Evolutionary conservation across 92 coral and sea anemone genomes (phyloP).

Genomic region (Palythoa heliodiscus): DNA sequence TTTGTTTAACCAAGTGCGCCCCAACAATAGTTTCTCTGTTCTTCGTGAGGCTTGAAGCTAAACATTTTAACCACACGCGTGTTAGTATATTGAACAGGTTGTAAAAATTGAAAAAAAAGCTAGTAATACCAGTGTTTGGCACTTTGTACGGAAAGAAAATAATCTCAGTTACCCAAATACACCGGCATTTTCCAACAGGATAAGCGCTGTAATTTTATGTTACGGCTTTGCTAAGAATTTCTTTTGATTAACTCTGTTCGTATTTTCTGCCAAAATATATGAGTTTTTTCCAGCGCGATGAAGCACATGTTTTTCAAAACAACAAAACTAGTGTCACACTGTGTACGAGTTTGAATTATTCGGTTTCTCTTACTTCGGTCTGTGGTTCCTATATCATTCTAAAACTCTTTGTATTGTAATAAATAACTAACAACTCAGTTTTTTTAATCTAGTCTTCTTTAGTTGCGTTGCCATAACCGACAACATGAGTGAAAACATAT

Average conservation of each 20-base stretch:
- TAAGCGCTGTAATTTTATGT: no score
- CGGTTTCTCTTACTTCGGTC: no score
- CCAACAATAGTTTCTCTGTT: constrained; percentile 10
- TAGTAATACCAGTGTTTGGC: neutral
- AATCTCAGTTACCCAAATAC: neutral
- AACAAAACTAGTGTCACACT: neutral
- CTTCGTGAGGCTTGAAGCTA: constrained; percentile 6
- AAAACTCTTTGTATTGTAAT: no score
- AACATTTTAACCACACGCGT: constrained; percentile 7
- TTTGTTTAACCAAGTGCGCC: constrained; percentile 43
- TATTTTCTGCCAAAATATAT: no score
- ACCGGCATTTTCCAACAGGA: no score
- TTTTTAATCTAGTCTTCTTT: no score
- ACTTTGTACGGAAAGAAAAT: neutral
- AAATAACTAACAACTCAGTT: no score
- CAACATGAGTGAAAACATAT: neutral
- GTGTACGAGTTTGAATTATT: no score
- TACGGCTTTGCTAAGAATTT: no score
- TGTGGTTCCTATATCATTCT: no score
- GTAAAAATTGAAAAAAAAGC: neutral
- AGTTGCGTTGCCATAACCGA: no score
- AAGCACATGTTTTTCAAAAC: neutral
- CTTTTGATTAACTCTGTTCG: no score
- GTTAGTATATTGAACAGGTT: constrained; percentile 1
- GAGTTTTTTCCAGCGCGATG: neutral